phyloP scores from a whole-genome alignment of 2,888 invertebrate species.

The Tachystola acroxantha region DNA sequence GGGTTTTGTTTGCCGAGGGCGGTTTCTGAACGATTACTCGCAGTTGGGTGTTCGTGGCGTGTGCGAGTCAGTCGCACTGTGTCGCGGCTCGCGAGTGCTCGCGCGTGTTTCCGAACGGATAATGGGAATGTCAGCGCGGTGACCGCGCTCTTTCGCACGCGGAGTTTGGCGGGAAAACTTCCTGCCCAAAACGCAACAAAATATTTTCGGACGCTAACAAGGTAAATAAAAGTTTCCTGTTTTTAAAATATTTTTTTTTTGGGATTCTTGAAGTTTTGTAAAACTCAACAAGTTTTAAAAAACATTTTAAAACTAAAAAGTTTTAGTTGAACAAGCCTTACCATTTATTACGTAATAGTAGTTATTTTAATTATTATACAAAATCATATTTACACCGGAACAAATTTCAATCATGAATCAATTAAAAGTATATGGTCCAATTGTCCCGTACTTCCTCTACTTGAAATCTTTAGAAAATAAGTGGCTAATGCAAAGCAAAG shows the following conservation, averaged over 20 bases:
- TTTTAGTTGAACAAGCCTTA: no score
- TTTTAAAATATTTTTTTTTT: neutral
- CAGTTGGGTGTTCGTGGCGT: constrained; percentile 25
- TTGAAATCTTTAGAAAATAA: no score
- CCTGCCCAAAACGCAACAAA: constrained; percentile 70
- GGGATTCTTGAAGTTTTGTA: no score
- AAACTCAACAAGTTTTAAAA: no score
- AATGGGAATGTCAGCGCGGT: constrained; percentile 61
- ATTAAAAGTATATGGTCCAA: no score
- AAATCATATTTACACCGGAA: no score
- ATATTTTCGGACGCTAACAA: constrained; percentile 79
- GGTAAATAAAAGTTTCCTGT: constrained; percentile 52
- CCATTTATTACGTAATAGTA: no score
- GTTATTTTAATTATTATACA: no score
- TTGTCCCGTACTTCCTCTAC: no score
- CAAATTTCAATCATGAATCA: no score
- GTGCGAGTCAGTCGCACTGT: constrained; percentile 39
- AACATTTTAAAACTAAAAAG: no score
- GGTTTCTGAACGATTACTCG: constrained; percentile 65
- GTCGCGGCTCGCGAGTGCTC: constrained; percentile 47
- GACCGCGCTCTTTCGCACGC: constrained; percentile 58
- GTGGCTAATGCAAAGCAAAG: no score
- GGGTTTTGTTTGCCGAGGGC: constrained; percentile 76
- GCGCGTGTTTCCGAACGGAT: constrained; percentile 40
- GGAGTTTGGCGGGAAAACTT: constrained; percentile 69